These are phyloP conservation scores for Rutilus rutilus DNA, from an alignment of 2,113 vertebrate species.

Conservation along the genomic window DNA sequence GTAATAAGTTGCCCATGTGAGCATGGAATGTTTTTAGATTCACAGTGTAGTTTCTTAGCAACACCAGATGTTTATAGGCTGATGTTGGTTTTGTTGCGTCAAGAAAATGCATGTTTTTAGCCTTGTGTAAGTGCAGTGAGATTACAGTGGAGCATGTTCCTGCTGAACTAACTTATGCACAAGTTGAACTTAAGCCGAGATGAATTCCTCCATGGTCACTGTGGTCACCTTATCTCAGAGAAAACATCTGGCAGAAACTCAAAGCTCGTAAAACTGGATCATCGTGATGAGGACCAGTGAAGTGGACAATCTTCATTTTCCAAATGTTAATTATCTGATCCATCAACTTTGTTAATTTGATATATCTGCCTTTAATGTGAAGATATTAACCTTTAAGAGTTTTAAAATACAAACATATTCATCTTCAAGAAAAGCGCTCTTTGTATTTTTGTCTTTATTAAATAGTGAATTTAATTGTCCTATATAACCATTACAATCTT, in stretches of 20 bases:
- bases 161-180: background rate
- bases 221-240: slow-evolving; percentile 1
- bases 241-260: slow-evolving; percentile 21
- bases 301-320: background rate
- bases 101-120: background rate
- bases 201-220: slow-evolving; percentile 10
- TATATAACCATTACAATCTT: background rate
- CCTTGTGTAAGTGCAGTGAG: background rate
- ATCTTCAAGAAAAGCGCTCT: background rate
- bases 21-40: slow-evolving; percentile 53
- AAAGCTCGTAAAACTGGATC: background rate
- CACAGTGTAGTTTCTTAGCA: slow-evolving; percentile 48
- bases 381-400: background rate
- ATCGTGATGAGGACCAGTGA: background rate
- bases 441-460: background rate
- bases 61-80: slow-evolving; percentile 37
- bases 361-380: too few species aligned
- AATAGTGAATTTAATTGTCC: background rate
- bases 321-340: background rate
- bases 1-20: slow-evolving; percentile 42
- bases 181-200: background rate
- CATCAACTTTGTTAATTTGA: background rate
- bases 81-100: slow-evolving; percentile 26
- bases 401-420: slow-evolving; percentile 2
- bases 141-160: slow-evolving; percentile 1